phyloP scores from a whole-genome alignment of 2,888 invertebrate species.

The Itoplectis maculator region DNA sequence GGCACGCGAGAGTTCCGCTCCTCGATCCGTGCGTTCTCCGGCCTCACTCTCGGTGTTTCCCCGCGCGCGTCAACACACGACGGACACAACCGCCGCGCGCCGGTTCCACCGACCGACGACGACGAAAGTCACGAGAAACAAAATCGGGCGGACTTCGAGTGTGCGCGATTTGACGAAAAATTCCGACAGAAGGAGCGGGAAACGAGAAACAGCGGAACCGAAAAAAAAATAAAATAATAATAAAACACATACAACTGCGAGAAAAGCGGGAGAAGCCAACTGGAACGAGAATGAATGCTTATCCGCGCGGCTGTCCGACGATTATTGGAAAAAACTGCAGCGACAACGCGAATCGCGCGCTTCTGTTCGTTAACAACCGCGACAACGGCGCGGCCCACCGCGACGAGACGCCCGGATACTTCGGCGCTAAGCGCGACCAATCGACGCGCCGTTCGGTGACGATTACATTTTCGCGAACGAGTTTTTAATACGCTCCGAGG shows the following conservation, averaged over 20 bases:
- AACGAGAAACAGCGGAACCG: too few species aligned
- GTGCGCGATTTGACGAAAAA: too few species aligned
- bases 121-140: background rate
- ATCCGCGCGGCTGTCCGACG: conserved; percentile 41
- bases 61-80: background rate
- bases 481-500: conserved; percentile 3
- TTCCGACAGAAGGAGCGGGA: too few species aligned
- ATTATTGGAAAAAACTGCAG: conserved; percentile 43
- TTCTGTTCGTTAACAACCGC: conserved; percentile 50
- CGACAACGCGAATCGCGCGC: conserved; percentile 38
- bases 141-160: too few species aligned
- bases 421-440: conserved; percentile 24
- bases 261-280: conserved; percentile 20
- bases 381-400: conserved; percentile 12
- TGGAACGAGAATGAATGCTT: conserved; percentile 61
- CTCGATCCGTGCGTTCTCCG: background rate
- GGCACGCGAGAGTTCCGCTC: conserved; percentile 56
- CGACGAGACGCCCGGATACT: conserved; percentile 53
- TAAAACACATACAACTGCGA: too few species aligned
- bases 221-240: too few species aligned
- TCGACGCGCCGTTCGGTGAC: conserved; percentile 36
- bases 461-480: conserved; percentile 32
- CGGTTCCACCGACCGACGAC: too few species aligned
- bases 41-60: conserved; percentile 2
- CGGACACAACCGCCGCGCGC: background rate